These are phyloP conservation scores for Falco novaeseelandiae DNA, from an alignment of 2,797 vertebrate species.

Conservation along the genomic window DNA sequence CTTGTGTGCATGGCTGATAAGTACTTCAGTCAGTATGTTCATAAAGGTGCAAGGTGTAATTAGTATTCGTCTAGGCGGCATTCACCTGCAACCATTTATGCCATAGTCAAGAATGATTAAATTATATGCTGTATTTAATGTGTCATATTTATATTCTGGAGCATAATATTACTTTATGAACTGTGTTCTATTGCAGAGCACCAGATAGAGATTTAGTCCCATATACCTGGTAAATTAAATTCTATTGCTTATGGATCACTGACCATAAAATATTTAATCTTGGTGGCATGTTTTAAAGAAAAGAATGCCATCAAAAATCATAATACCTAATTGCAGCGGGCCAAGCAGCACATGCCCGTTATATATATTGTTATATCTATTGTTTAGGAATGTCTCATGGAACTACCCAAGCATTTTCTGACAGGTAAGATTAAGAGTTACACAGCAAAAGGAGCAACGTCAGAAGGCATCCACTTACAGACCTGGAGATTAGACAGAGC, in stretches of 20 bases:
- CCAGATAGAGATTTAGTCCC: not conserved
- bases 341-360: not conserved
- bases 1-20: conserved; percentile 20
- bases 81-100: not conserved
- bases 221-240: not conserved
- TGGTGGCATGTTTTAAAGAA: not conserved
- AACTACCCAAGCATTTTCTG: not conserved
- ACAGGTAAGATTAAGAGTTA: not conserved
- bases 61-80: not conserved
- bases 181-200: conserved; percentile 15
- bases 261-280: not conserved
- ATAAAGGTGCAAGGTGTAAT: conserved; percentile 19
- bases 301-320: not conserved
- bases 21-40: not conserved
- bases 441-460: not conserved
- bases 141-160: not conserved
- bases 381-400: not conserved
- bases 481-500: not conserved
- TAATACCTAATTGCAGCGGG: not conserved
- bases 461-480: not conserved
- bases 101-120: not conserved
- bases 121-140: not conserved
- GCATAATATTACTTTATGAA: not conserved
- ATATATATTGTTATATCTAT: not conserved
- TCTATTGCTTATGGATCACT: not conserved